Percentiles rank a stretch among this genome's conserved stretches.
Evolutionary conservation across 2,888 invertebrate genomes (phyloP).

Genomic region (Hypselothyrea guttata): DNA sequence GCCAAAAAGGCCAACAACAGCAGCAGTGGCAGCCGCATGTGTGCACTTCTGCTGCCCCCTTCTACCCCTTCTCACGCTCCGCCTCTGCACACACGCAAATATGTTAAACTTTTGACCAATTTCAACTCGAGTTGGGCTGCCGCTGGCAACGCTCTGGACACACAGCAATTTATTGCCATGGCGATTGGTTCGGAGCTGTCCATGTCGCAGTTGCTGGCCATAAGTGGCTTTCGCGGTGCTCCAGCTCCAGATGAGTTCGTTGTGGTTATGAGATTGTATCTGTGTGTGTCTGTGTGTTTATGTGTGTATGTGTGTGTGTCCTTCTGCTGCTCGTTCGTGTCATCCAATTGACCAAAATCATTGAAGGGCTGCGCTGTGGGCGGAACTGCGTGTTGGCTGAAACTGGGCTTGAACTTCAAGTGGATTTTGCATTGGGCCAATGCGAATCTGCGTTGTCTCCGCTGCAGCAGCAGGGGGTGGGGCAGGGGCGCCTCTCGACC

Average conservation of each 20-base stretch:
- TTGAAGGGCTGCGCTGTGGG: constrained; percentile 28
- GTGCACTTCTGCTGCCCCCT: constrained; percentile 3
- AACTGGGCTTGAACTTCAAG: constrained; percentile 29
- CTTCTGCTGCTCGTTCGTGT: constrained; percentile 31
- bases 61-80: not conserved
- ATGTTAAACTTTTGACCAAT: constrained; percentile 79
- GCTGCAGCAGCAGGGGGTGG: not conserved
- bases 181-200: constrained; percentile 61
- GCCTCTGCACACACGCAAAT: constrained; percentile 66
- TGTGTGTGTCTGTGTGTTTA: constrained; percentile 9
- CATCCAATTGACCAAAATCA: constrained; percentile 60
- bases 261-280: constrained; percentile 54
- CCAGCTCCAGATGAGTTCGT: constrained; percentile 43
- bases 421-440: constrained; percentile 52
- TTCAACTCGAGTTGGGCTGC: constrained; percentile 68
- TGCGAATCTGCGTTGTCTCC: constrained; percentile 30
- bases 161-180: constrained; percentile 74
- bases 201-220: constrained; percentile 14
- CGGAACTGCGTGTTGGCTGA: not conserved
- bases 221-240: constrained; percentile 62
- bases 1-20: constrained; percentile 56
- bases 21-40: constrained; percentile 12
- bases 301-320: constrained; percentile 5
- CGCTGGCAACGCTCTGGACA: constrained; percentile 48
- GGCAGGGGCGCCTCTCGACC: too few relatives aligned